Conservation (phyloP, 2,888 invertebrate genomes). For the Eupeodes latifasciatus region DNA sequence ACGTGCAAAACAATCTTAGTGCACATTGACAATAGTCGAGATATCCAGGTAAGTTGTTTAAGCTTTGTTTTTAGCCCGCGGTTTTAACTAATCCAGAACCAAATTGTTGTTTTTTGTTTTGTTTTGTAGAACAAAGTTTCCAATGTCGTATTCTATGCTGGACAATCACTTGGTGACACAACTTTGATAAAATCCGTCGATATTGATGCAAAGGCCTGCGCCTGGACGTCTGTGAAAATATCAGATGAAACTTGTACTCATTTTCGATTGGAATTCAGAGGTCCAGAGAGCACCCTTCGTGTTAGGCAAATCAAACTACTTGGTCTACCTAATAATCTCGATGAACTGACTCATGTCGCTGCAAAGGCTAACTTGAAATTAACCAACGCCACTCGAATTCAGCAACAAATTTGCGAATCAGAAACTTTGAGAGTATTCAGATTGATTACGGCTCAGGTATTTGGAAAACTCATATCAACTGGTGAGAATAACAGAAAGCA, state of each 20-base stretch:
- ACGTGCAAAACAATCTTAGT: slow-evolving; percentile 88
- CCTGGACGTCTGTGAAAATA: slow-evolving; percentile 95
- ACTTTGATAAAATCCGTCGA: slow-evolving; percentile 92
- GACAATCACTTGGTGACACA: slow-evolving; percentile 92
- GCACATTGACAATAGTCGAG: slow-evolving; percentile 97
- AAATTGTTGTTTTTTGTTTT: background rate
- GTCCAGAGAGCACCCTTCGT: slow-evolving; percentile 95
- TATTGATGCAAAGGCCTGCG: slow-evolving; percentile 92
- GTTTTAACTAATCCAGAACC: background rate
- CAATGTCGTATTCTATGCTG: slow-evolving; percentile 92
- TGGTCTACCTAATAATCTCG: slow-evolving; percentile 85
- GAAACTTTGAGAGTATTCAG: slow-evolving; percentile 97
- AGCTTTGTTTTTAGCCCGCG: too few species aligned
- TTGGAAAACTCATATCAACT: slow-evolving; percentile 92
- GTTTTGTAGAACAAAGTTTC: slow-evolving; percentile 93
- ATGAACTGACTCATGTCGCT: slow-evolving; percentile 69
- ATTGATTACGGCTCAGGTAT: slow-evolving; percentile 93
- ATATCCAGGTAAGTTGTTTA: slow-evolving; percentile 89
- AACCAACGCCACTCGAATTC: slow-evolving; percentile 85
- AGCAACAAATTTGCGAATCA: slow-evolving; percentile 94
- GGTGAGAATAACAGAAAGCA: slow-evolving; percentile 76
- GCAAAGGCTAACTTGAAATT: slow-evolving; percentile 80
- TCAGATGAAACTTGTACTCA: slow-evolving; percentile 86
- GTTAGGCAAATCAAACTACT: slow-evolving; percentile 92
- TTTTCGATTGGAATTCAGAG: slow-evolving; percentile 94